Evolutionary conservation across 2,888 invertebrate species (phyloP).

Genomic region (Notodonta dromedarius): DNA sequence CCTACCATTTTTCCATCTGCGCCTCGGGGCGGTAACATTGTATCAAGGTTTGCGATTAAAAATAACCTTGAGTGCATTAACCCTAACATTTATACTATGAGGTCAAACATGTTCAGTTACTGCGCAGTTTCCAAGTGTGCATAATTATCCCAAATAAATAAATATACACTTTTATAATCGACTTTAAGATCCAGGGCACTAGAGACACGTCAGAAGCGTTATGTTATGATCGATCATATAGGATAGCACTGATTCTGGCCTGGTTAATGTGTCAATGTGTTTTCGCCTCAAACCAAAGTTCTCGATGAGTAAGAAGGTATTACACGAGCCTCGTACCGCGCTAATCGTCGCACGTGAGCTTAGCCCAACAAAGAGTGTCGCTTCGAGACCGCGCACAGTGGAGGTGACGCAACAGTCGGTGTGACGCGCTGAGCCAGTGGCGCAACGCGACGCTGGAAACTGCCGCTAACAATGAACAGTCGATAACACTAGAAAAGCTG

Average conservation of each 20-base stretch:
- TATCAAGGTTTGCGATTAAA: neutral
- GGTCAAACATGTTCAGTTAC: neutral
- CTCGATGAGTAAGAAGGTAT: neutral
- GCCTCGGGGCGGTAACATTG: neutral
- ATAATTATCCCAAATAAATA: neutral
- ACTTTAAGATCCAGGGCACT: too few species aligned
- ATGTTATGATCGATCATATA: too few species aligned
- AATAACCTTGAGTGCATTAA: conserved; percentile 6
- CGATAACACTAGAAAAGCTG: neutral
- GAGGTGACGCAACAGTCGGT: neutral
- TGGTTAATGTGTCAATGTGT: too few species aligned
- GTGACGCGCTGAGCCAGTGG: neutral
- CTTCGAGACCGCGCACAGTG: neutral
- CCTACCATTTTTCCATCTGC: neutral
- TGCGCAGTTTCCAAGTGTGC: neutral
- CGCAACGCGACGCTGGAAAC: neutral
- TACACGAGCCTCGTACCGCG: neutral
- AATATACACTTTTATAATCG: too few species aligned
- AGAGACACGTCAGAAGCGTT: too few species aligned
- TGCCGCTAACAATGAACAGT: neutral
- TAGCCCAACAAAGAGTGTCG: neutral
- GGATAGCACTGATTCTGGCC: too few species aligned
- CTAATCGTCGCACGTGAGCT: neutral
- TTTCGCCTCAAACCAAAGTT: neutral
- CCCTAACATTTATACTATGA: conserved; percentile 2